phyloP scores from a whole-genome alignment of 2,888 invertebrate species.

The Ornithoptera alexandrae region DNA sequence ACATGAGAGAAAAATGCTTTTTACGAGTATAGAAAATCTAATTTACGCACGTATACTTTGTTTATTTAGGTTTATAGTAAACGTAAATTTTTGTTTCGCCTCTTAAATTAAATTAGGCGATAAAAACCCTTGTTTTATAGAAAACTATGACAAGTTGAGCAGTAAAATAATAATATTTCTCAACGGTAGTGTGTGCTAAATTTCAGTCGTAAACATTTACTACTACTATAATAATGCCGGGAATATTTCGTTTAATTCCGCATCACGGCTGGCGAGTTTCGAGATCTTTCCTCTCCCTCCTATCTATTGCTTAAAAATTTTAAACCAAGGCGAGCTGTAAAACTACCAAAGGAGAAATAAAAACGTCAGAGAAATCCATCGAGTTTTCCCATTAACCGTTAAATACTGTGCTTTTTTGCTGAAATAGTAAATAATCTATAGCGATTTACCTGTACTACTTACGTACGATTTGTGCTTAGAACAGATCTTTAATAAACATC shows the following conservation, averaged over 20 bases:
- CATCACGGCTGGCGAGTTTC: conserved; percentile 22
- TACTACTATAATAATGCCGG: conserved; percentile 19
- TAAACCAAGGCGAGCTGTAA: conserved; percentile 40
- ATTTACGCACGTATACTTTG: conserved; percentile 6
- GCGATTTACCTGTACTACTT: conserved; percentile 40
- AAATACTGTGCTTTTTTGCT: conserved; percentile 55
- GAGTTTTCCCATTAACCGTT: conserved; percentile 43
- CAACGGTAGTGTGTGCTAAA: conserved; percentile 27
- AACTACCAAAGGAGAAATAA: conserved; percentile 47
- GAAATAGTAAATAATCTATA: conserved; percentile 60
- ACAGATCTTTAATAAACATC: conserved; percentile 24
- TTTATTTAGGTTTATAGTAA: conserved; percentile 22
- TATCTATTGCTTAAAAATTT: conserved; percentile 39
- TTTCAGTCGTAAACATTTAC: conserved; percentile 29
- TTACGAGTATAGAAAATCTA: conserved; percentile 10
- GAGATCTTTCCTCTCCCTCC: conserved; percentile 9
- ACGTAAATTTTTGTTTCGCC: conserved; percentile 19
- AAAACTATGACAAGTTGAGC: conserved; percentile 22
- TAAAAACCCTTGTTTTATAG: conserved; percentile 21
- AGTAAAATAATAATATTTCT: conserved; percentile 27
- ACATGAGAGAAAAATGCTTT: conserved; percentile 13
- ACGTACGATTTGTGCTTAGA: conserved; percentile 31
- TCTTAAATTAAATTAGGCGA: conserved; percentile 22
- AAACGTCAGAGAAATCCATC: conserved; percentile 46
- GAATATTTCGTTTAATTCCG: conserved; percentile 17